These are phyloP conservation scores for Urosaurus nigricauda DNA, from an alignment of 2,797 vertebrate species.

Conservation along the genomic window DNA sequence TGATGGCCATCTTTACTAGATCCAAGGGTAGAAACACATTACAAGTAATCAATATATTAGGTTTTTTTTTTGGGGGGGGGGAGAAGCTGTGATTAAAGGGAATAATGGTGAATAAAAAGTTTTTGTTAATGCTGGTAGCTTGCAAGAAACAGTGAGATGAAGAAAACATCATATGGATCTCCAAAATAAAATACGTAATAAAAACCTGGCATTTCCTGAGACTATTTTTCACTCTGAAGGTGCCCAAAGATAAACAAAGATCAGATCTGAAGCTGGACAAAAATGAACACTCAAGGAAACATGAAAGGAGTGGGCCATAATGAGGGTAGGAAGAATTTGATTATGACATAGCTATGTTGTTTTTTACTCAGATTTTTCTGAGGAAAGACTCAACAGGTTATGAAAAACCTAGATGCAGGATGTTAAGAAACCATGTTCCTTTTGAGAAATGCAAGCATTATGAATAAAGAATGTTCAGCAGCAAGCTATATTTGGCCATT, in stretches of 20 bases:
- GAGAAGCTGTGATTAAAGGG: too few relatives aligned
- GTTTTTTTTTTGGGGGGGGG: too few relatives aligned
- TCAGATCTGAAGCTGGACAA: not conserved
- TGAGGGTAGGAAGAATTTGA: not conserved
- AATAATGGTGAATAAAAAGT: not conserved
- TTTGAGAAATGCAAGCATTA: not conserved
- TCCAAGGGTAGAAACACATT: too few relatives aligned
- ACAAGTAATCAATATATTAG: too few relatives aligned
- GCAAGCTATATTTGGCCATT: not conserved
- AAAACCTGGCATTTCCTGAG: too few relatives aligned
- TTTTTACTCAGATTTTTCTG: constrained; percentile 1
- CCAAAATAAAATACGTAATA: too few relatives aligned
- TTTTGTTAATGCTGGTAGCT: too few relatives aligned
- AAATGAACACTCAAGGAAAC: not conserved
- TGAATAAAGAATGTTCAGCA: not conserved
- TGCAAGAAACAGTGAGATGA: too few relatives aligned
- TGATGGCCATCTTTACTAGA: too few relatives aligned
- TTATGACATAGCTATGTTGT: not conserved
- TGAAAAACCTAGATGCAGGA: constrained; percentile 9
- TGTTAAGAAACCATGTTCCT: not conserved
- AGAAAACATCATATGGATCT: not conserved
- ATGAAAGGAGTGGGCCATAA: not conserved
- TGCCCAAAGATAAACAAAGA: not conserved
- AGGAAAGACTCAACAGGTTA: not conserved
- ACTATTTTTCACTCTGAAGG: too few relatives aligned